Evolutionary conservation across 2,888 invertebrate genomes (phyloP), one percentile per base, ranked within the genome.

Genomic region (Scaptodrosophila latifasciaeformis): DNA sequence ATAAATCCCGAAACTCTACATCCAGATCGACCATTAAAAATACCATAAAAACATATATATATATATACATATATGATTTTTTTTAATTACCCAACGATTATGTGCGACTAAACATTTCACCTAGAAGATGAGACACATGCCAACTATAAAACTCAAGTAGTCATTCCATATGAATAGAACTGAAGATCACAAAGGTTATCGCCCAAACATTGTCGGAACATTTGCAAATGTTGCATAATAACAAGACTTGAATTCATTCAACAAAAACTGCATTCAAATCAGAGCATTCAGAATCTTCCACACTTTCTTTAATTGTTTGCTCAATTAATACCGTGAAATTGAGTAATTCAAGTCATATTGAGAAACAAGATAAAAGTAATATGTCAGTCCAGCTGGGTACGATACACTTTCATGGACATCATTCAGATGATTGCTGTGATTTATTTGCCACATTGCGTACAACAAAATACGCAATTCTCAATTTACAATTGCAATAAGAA

Each of bases 401-500:
- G n/a, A n/a, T n/a, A n/a, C n/a, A n/a, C 24, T 3, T 24, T 24
- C 24, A 24, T 24, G 24, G 24, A 24, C 24, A 24, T n/a, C 19
- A 2, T 2, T 9, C 27, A 18, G 24, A 40, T 19, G 40, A 40
- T 21, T 40, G 24, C 40, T 21, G 57, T 71, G 71, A 72, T 75
- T 75, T 70, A 37, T 70, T 74, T 70, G 48, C 49, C 52, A 44
- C 50, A 68, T 70, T 72, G 72, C 72, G 72, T 70, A 53, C 53
- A 7, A 15, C 34, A 15, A 15, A 43, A 39, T 54, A 66, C 54
- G 65, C 62, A 62, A 67, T 60, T 59, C n/a, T 49, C 56, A 60
- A 52, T 62, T 54, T 35, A 49, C 55, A 65, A 60, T 58, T 67
- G 30, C 44, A 17, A 19, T 43, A 50, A n/a, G n/a, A n/a, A n/a